phyloP scores from a whole-genome alignment of 2,888 invertebrate species.

The Cosmopolites sordidus region DNA sequence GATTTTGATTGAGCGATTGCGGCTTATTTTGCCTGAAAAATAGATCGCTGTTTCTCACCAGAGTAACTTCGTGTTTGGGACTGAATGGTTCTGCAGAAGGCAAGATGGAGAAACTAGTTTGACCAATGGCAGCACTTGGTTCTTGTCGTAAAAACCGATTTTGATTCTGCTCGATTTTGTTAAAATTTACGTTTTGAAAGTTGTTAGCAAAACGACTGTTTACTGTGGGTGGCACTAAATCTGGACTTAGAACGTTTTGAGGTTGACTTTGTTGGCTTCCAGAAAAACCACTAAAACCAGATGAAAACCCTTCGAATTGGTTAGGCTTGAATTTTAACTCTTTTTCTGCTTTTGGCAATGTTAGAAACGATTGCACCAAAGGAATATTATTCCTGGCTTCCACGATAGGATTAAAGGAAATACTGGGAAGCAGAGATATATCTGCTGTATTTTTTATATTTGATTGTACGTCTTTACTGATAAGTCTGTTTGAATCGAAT shows the following conservation, averaged over 20 bases:
- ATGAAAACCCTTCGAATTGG: background rate
- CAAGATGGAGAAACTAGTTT: conserved; percentile 29
- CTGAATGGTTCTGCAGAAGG: conserved; percentile 16
- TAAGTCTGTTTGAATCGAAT: background rate
- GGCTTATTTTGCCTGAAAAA: background rate
- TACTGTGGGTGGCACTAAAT: background rate
- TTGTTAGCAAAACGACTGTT: background rate
- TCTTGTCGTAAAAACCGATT: conserved; percentile 43
- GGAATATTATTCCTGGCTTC: conserved; percentile 27
- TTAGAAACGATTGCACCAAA: background rate
- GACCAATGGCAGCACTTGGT: conserved; percentile 29
- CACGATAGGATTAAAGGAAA: conserved; percentile 44
- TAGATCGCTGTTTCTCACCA: background rate
- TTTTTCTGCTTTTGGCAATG: background rate
- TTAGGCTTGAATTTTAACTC: background rate
- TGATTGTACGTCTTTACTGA: background rate
- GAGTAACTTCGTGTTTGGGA: background rate
- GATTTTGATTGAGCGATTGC: background rate
- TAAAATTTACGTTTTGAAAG: background rate
- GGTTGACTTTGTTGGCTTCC: background rate
- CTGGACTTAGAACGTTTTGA: background rate
- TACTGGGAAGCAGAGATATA: conserved; percentile 47
- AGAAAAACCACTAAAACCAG: background rate
- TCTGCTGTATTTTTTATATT: background rate
- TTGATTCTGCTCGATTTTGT: conserved; percentile 9